Conservation (phyloP, 2,113 vertebrate species). For the Monopterus albus region DNA sequence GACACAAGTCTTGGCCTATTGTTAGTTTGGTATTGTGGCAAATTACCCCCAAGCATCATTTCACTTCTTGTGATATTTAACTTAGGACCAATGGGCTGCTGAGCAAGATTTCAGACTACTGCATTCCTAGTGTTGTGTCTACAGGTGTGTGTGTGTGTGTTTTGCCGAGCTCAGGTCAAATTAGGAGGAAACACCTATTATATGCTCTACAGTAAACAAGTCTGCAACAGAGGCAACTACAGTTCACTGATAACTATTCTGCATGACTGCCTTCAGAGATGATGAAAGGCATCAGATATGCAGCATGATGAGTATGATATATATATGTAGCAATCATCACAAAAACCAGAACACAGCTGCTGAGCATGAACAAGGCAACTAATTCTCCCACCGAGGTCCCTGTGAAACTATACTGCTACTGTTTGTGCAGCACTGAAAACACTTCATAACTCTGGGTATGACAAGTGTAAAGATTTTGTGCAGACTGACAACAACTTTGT, state of each 20-base stretch:
- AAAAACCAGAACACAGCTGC: conserved; percentile 16
- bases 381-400: background rate
- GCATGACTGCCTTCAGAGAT: background rate
- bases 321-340: conserved; percentile 5
- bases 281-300: background rate
- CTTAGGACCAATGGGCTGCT: background rate
- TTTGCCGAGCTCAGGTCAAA: conserved; percentile 6
- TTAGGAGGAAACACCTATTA: background rate
- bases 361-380: background rate
- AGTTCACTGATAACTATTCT: conserved; percentile 19
- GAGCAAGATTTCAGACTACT: background rate
- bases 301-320: too few species aligned
- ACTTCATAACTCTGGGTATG: background rate
- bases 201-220: background rate
- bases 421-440: background rate
- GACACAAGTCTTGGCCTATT: background rate
- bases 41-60: too few species aligned
- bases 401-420: conserved; percentile 5
- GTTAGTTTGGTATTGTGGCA: background rate
- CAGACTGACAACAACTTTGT: background rate
- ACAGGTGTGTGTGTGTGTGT: background rate
- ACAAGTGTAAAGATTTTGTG: background rate
- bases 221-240: conserved; percentile 19
- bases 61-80: too few species aligned
- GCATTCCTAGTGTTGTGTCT: background rate